Evolutionary conservation across 1,140 invertebrate species (phyloP), one percentile per base, ranked within the genome.

Genomic region (Callitettix versicolor): DNA sequence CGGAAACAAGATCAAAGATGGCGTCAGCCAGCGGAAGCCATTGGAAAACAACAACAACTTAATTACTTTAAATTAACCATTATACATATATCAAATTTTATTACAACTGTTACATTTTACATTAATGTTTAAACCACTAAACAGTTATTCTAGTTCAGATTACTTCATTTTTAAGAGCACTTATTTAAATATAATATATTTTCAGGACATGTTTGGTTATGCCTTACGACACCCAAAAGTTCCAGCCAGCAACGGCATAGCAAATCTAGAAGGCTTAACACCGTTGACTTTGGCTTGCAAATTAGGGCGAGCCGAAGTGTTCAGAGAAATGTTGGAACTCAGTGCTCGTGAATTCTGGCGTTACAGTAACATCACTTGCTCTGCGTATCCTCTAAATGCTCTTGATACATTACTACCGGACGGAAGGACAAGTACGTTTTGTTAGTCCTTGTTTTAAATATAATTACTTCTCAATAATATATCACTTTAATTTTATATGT

Each of bases 341-440:
- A 92, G 89, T 48, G 88, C 91, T 55, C 78, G 90, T 58, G 95
- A 98, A 73, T 96, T 98, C 70, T 99, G 96, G 96, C 76, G 95
- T 38, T 99, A 98, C 72, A 96, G 92, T 63, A 98, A 98, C 67
- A 97, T 98, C 63, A 97, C 92, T n/a, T 99, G 95, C 72, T 97
- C 93, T 12, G 92, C 89, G 0, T 98, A 99, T 73, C 93, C 95
- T 0, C 73, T 99, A 1, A 94, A 93, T 71, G 92, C 93, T 15
- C 74, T 99, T 62, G 96, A 99, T 70, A 98, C 95, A 0, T 80
- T 99, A 53, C 72, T 91, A 48, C 90, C 93, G 7, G 88, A 94
- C 70, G 95, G 95, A 57, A 77, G 86, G 66, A 96, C 92, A 61
- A 97, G 94, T 96, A 77, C 78, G 81, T 78, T 17, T 33, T 15